Evolutionary conservation across 1,140 invertebrate genomes (phyloP).

Genomic region (Steinernema feltiae): DNA sequence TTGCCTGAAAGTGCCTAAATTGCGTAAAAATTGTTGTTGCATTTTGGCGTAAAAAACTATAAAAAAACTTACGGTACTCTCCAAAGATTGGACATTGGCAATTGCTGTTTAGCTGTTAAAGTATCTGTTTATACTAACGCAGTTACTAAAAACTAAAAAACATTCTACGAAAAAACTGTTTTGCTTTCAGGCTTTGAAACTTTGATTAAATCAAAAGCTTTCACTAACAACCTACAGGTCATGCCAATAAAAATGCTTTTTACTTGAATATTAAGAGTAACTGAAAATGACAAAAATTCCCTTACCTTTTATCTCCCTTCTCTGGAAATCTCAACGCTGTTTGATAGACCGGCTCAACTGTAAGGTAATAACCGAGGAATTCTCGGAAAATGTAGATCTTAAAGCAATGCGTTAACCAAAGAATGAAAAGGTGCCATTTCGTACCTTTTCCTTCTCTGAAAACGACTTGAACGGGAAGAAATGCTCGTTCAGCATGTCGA

Average conservation of each 20-base stretch:
- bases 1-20: too few relatives aligned
- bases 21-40: too few relatives aligned
- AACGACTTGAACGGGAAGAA: background rate
- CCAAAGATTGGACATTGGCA: too few relatives aligned
- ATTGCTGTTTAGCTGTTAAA: too few relatives aligned
- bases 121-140: too few relatives aligned
- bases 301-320: slow-evolving; percentile 1
- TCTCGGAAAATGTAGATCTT: background rate
- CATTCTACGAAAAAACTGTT: too few relatives aligned
- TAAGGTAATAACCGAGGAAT: background rate
- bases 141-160: too few relatives aligned
- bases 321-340: background rate
- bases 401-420: background rate
- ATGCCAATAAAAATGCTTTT: background rate
- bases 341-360: background rate
- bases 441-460: background rate
- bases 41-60: too few relatives aligned
- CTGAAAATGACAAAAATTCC: background rate
- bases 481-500: background rate
- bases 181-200: too few relatives aligned
- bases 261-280: too few relatives aligned
- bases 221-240: background rate
- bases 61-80: too few relatives aligned
- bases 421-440: background rate
- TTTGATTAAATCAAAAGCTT: too few relatives aligned